A percentile compares a stretch with the other conserved stretches of the same genome.
These are phyloP conservation scores for Habrosyne pyritoides DNA, from an alignment of 2,888 invertebrate genomes.

Conservation along the genomic window DNA sequence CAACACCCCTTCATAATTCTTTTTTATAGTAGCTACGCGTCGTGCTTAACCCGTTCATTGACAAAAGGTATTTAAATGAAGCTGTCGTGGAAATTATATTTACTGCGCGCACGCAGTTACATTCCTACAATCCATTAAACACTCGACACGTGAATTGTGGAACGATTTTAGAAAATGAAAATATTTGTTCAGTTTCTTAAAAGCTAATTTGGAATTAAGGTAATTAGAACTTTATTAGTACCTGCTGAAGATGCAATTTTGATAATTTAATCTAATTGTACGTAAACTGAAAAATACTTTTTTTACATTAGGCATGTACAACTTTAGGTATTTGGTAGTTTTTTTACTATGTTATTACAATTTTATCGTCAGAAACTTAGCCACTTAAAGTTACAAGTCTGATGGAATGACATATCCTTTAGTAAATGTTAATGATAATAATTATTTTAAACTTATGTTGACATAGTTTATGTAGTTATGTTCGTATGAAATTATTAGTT, in stretches of 20 bases:
- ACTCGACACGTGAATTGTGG: constrained; percentile 53
- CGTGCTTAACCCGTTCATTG: constrained; percentile 81
- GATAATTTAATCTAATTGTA: neutral
- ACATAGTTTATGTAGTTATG: too few species aligned
- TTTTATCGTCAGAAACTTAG: too few species aligned
- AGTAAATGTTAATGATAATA: too few species aligned
- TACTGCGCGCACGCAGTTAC: constrained; percentile 66
- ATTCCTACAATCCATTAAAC: constrained; percentile 63
- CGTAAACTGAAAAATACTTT: too few species aligned
- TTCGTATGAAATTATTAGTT: too few species aligned
- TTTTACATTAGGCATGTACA: too few species aligned
- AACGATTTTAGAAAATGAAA: constrained; percentile 39
- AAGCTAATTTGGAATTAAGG: neutral
- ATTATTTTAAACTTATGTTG: too few species aligned
- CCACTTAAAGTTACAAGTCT: too few species aligned
- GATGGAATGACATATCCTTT: too few species aligned
- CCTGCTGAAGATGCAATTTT: neutral
- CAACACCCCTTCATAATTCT: constrained; percentile 72
- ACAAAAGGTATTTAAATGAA: constrained; percentile 84
- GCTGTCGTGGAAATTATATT: constrained; percentile 78
- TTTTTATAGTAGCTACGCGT: constrained; percentile 71
- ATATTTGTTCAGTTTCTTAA: neutral
- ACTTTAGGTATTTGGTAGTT: too few species aligned
- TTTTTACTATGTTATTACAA: too few species aligned
- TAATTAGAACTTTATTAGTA: neutral